These are phyloP conservation scores for Drosophila quinaria DNA, from an alignment of 2,888 invertebrate species.

Conservation along the genomic window DNA sequence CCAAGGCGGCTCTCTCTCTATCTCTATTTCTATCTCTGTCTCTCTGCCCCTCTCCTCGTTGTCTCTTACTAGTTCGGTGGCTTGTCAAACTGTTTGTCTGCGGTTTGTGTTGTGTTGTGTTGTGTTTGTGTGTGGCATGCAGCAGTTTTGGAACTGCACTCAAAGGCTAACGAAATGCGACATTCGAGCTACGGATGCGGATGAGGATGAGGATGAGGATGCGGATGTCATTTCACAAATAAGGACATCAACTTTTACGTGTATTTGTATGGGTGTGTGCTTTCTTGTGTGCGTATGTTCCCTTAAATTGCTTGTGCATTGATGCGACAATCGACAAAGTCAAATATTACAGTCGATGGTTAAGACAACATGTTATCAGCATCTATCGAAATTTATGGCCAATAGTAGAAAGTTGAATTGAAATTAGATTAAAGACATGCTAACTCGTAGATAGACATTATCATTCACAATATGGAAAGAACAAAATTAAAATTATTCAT, in stretches of 20 bases:
- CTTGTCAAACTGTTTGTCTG: constrained; percentile 31
- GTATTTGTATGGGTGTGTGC: not conserved
- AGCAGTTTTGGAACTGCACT: constrained; percentile 36
- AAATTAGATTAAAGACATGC: constrained; percentile 24
- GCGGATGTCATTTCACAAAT: constrained; percentile 52
- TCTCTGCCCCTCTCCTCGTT: not conserved
- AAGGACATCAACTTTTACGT: constrained; percentile 33
- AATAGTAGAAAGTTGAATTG: constrained; percentile 24
- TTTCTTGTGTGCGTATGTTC: constrained; percentile 25
- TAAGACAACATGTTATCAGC: constrained; percentile 44
- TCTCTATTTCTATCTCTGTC: not conserved
- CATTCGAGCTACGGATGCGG: constrained; percentile 29
- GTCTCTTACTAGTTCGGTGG: constrained; percentile 17
- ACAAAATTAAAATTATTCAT: no score
- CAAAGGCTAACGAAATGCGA: constrained; percentile 57
- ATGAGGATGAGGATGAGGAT: constrained; percentile 38
- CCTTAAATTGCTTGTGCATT: constrained; percentile 57
- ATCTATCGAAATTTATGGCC: constrained; percentile 35
- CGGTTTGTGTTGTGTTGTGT: constrained; percentile 3
- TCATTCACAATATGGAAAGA: not conserved
- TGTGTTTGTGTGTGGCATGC: constrained; percentile 32
- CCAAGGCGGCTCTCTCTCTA: constrained; percentile 14
- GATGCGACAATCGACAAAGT: constrained; percentile 47
- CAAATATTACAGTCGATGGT: constrained; percentile 44
- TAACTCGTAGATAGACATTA: not conserved